phyloP scores from a whole-genome alignment of 2,113 vertebrate genomes.

The Microcebus tavaratra region DNA sequence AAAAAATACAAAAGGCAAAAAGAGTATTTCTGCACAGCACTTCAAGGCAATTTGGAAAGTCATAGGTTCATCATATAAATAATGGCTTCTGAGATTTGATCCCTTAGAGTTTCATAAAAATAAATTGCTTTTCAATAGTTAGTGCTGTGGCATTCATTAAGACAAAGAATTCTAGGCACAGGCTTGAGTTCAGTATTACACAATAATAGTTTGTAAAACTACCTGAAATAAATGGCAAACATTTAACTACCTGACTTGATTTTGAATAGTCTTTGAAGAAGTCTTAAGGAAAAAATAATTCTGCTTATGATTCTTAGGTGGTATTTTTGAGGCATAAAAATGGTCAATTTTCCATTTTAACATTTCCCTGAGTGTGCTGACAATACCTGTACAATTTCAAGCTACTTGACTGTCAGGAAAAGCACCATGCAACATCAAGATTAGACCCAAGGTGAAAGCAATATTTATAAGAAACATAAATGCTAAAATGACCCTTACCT shows the following conservation, averaged over 20 bases:
- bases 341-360: neutral
- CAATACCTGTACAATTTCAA: neutral
- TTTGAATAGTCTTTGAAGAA: conserved; percentile 15
- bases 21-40: neutral
- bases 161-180: neutral
- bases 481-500: conserved; percentile 16
- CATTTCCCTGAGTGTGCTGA: neutral
- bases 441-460: conserved; percentile 43
- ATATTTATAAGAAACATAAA: conserved; percentile 55
- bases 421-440: neutral
- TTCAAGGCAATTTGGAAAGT: conserved; percentile 47
- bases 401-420: conserved; percentile 38
- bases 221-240: conserved; percentile 13
- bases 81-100: conserved; percentile 56
- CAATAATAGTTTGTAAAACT: neutral
- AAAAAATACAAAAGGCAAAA: conserved; percentile 21
- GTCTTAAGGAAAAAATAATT: neutral
- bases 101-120: conserved; percentile 52
- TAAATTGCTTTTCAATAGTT: conserved; percentile 71
- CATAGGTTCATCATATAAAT: conserved; percentile 42
- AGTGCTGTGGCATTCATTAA: conserved; percentile 34
- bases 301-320: neutral
- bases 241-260: conserved; percentile 42
- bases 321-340: neutral
- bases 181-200: neutral